These are phyloP conservation scores for Caranx melampygus DNA, from an alignment of 2,113 vertebrate genomes.

Conservation along the genomic window DNA sequence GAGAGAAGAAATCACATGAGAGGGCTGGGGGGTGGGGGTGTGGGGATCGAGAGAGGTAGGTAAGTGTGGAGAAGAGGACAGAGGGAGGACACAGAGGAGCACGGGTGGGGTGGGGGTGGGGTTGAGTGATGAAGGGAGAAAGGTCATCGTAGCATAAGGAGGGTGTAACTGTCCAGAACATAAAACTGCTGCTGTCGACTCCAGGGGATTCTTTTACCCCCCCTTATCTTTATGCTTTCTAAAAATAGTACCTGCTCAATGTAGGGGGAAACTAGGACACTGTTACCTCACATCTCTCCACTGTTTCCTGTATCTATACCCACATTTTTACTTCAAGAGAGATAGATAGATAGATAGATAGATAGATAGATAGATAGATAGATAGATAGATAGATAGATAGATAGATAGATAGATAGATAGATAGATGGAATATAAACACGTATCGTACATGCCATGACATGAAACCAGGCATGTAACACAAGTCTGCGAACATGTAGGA, in stretches of 20 bases:
- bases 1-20: neutral
- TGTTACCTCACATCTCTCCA: slow-evolving; percentile 26
- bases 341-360: neutral
- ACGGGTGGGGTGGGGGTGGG: neutral
- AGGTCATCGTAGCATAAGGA: slow-evolving; percentile 64
- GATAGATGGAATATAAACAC: neutral
- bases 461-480: neutral
- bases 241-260: slow-evolving; percentile 67
- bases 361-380: neutral
- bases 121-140: slow-evolving; percentile 47
- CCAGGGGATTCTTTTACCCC: slow-evolving; percentile 45
- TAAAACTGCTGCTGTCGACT: slow-evolving; percentile 62
- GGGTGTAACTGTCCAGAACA: slow-evolving; percentile 66
- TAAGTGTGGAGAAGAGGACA: slow-evolving; percentile 17
- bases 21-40: neutral
- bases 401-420: neutral
- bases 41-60: neutral
- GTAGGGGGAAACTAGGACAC: slow-evolving; percentile 55
- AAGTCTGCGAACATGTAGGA: neutral
- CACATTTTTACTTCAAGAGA: neutral
- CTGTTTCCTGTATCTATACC: neutral
- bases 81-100: neutral
- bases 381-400: neutral
- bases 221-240: slow-evolving; percentile 57
- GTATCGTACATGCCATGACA: neutral